Evolutionary conservation across 2,888 invertebrate species (phyloP).

Genomic region (Cephus pygmeus): DNA sequence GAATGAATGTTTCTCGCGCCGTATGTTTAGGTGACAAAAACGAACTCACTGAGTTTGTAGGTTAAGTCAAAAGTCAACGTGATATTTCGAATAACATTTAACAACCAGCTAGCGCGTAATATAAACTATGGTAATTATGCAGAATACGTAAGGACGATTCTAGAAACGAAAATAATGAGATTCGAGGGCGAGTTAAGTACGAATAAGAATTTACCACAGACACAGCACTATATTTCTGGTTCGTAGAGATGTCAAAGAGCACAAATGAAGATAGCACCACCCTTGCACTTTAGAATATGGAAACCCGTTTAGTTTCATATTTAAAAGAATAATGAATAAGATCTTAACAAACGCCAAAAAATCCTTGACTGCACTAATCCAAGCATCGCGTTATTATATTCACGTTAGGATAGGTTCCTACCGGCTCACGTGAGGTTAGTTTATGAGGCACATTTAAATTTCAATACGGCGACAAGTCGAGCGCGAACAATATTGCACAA

Average conservation of each 20-base stretch:
- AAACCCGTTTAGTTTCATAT: background rate
- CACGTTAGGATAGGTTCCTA: background rate
- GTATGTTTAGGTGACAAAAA: background rate
- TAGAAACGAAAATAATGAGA: background rate
- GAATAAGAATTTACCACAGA: background rate
- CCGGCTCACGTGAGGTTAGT: background rate
- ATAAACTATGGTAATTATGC: slow-evolving; percentile 1
- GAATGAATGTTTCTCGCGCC: background rate
- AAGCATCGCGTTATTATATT: background rate
- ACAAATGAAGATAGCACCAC: background rate
- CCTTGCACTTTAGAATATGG: background rate
- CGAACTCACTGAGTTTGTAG: background rate
- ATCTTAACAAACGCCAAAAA: background rate
- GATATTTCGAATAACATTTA: background rate
- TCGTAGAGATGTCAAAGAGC: background rate
- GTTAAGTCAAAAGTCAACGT: background rate
- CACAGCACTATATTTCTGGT: background rate
- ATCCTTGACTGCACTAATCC: background rate
- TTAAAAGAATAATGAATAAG: background rate
- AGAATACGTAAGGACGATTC: background rate
- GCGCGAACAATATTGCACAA: background rate
- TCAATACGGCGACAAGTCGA: background rate
- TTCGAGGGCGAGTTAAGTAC: background rate
- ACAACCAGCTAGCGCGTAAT: background rate
- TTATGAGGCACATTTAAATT: background rate